Percentiles rank a stretch among this genome's conserved stretches.
phyloP scores from a whole-genome alignment of 2,113 vertebrate genomes.

The Callopanchax toddi region DNA sequence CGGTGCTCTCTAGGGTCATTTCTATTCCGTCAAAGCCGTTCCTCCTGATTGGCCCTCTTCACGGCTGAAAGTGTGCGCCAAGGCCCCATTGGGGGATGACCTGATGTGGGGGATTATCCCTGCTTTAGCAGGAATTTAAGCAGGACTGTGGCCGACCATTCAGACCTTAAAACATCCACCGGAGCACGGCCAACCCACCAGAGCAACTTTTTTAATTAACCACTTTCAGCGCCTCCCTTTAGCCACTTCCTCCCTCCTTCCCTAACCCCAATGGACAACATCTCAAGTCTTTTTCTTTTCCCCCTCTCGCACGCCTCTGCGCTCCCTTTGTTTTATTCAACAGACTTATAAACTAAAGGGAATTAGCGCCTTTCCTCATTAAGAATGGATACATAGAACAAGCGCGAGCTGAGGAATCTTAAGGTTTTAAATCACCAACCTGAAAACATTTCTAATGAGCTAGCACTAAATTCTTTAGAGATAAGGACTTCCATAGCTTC shows the following conservation, averaged over 20 bases:
- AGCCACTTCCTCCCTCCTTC: constrained; percentile 21
- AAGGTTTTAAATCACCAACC: constrained; percentile 56
- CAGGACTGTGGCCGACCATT: constrained; percentile 47
- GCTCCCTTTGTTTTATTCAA: constrained; percentile 73
- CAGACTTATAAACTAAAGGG: constrained; percentile 61
- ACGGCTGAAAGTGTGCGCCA: constrained; percentile 57
- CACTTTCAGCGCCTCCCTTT: constrained; percentile 56
- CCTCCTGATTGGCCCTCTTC: constrained; percentile 71
- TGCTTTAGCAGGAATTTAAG: constrained; percentile 68
- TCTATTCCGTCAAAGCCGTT: constrained; percentile 65
- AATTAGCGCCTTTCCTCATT: constrained; percentile 67
- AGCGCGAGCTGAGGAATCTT: constrained; percentile 43
- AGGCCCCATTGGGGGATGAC: constrained; percentile 33
- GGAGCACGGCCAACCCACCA: constrained; percentile 41
- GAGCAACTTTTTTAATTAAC: constrained; percentile 76
- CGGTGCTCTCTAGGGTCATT: constrained; percentile 63
- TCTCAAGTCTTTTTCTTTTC: constrained; percentile 33
- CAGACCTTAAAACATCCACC: constrained; percentile 50
- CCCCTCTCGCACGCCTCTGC: constrained; percentile 30
- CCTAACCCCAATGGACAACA: constrained; percentile 44
- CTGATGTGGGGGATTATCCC: constrained; percentile 70
- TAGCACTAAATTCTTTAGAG: constrained; percentile 16
- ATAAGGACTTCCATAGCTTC: constrained; percentile 3
- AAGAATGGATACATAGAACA: constrained; percentile 60
- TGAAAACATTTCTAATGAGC: constrained; percentile 62